phyloP scores from a whole-genome alignment of 2,797 vertebrate species.

The Cyclura pinguis region DNA sequence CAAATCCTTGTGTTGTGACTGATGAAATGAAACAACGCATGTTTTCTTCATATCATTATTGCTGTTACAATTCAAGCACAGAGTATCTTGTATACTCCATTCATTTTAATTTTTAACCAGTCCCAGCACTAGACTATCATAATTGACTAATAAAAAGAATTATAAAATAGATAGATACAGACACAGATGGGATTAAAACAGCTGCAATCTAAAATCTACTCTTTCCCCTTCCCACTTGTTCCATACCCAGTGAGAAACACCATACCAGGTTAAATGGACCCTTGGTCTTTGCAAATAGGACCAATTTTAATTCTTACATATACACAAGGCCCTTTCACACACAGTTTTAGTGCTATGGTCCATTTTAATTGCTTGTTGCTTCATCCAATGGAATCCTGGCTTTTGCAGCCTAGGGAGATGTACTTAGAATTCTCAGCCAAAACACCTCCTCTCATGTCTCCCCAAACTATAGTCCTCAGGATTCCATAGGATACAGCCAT shows the following conservation, averaged over 20 bases:
- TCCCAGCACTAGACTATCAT: background rate
- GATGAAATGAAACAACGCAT: background rate
- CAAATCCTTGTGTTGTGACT: background rate
- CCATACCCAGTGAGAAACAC: background rate
- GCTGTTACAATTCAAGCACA: background rate
- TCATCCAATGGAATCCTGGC: too few species aligned
- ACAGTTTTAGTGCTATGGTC: too few species aligned
- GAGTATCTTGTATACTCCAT: background rate
- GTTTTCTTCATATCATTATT: background rate
- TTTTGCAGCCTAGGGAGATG: too few species aligned
- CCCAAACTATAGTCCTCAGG: too few species aligned
- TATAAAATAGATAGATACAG: background rate
- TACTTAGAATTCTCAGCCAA: too few species aligned
- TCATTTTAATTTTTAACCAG: constrained; percentile 13
- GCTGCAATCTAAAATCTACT: background rate
- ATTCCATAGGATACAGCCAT: too few species aligned
- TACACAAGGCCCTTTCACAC: background rate
- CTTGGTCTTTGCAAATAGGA: background rate
- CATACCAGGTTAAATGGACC: background rate
- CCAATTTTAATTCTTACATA: background rate
- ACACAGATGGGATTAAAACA: background rate
- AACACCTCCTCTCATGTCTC: too few species aligned
- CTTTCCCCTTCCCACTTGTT: background rate
- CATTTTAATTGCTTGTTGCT: too few species aligned
- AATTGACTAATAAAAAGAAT: background rate